A percentile compares a stretch with the other conserved stretches of the same genome.
phyloP scores from a whole-genome alignment of 1,140 invertebrate genomes.

The Manduca sexta region DNA sequence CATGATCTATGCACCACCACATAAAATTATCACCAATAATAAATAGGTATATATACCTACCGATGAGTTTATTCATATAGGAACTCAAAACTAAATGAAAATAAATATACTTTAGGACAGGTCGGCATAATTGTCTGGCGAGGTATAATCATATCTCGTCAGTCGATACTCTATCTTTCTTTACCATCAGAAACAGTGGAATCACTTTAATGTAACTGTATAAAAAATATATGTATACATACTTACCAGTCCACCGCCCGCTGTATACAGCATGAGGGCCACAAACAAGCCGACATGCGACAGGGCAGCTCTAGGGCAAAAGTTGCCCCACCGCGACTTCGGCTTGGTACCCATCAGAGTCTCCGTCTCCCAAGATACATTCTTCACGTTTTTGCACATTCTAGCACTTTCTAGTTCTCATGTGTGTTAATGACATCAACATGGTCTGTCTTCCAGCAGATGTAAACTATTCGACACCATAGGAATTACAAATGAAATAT shows the following conservation, averaged over 20 bases:
- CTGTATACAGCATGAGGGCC: conserved; percentile 82
- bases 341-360: conserved; percentile 56
- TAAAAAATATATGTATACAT: conserved; percentile 4
- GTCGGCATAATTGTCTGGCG: too few species aligned
- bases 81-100: too few species aligned
- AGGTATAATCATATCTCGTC: too few species aligned
- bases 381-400: conserved; percentile 59
- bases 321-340: conserved; percentile 58
- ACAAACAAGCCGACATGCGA: conserved; percentile 81
- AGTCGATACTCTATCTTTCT: too few species aligned
- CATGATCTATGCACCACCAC: too few species aligned
- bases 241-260: conserved; percentile 83
- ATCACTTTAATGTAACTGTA: too few species aligned
- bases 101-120: too few species aligned
- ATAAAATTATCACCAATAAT: too few species aligned
- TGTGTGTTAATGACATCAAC: neutral
- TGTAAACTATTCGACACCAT: neutral
- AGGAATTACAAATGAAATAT: neutral
- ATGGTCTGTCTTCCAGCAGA: neutral
- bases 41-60: too few species aligned
- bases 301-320: conserved; percentile 75
- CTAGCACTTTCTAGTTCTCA: conserved; percentile 22
- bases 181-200: too few species aligned
- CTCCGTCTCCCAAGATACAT: conserved; percentile 67
- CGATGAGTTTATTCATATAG: too few species aligned